phyloP scores from a whole-genome alignment of 2,888 invertebrate species.

The Trissonchulus latispiculum region DNA sequence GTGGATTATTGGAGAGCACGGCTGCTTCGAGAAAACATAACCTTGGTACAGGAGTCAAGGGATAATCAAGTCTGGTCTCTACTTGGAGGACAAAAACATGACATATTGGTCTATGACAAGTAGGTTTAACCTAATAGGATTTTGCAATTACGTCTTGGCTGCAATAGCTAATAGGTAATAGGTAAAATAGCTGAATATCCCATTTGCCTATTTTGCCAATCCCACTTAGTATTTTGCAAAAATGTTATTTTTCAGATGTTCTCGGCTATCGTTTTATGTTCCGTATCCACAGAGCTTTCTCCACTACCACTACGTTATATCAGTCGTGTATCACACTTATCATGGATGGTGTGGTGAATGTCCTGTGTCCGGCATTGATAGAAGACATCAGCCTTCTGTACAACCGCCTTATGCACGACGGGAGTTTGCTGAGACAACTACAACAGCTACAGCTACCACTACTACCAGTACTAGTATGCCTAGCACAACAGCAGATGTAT shows the following conservation, averaged over 20 bases:
- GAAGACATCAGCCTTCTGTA: too few species aligned
- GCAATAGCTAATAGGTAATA: too few species aligned
- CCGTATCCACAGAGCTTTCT: constrained; percentile 30
- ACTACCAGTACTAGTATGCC: not conserved
- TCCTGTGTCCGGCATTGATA: not conserved
- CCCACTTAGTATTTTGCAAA: too few species aligned
- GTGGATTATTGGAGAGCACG: constrained; percentile 26
- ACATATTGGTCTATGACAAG: constrained; percentile 43
- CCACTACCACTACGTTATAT: constrained; percentile 22
- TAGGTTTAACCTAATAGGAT: too few species aligned
- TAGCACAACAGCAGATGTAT: not conserved
- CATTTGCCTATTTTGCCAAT: too few species aligned
- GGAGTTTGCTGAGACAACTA: too few species aligned
- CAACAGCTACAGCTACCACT: not conserved
- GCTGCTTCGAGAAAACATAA: constrained; percentile 25
- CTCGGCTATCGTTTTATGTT: constrained; percentile 31
- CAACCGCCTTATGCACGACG: too few species aligned
- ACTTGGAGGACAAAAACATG: constrained; percentile 39
- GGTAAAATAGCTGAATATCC: too few species aligned
- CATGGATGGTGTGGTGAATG: constrained; percentile 7
- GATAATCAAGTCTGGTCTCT: constrained; percentile 34
- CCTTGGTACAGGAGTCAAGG: constrained; percentile 39
- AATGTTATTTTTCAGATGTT: constrained; percentile 37
- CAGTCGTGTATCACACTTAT: constrained; percentile 7
- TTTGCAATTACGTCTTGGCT: too few species aligned